These are phyloP conservation scores for Danio tinwini DNA, from an alignment of 2,797 vertebrate genomes.

Conservation along the genomic window DNA sequence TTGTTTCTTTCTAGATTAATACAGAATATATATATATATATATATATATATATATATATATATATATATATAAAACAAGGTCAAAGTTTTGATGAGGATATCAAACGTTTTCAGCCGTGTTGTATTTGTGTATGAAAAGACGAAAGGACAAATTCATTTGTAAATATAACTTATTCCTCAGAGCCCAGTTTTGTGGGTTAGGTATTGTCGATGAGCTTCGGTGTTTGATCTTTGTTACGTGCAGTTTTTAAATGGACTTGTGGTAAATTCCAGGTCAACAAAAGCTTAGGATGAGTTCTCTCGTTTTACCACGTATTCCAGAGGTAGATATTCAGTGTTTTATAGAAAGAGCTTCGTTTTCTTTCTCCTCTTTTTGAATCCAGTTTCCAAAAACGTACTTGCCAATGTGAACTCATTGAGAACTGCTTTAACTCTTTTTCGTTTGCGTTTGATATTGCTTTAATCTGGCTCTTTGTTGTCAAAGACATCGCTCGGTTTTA, in stretches of 20 bases:
- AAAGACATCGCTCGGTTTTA: conserved; percentile 49
- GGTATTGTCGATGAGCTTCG: conserved; percentile 58
- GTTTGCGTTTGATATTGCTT: conserved; percentile 61
- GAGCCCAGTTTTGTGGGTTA: conserved; percentile 71
- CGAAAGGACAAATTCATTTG: conserved; percentile 65
- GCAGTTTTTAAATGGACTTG: conserved; percentile 65
- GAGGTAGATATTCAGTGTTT: conserved; percentile 49
- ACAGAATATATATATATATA: conserved; percentile 62
- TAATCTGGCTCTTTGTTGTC: conserved; percentile 51
- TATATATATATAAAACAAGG: conserved; percentile 54
- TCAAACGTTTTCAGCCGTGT: conserved; percentile 58
- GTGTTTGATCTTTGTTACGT: conserved; percentile 62
- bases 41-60: conserved; percentile 60
- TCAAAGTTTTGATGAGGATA: conserved; percentile 64
- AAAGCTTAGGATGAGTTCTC: conserved; percentile 44
- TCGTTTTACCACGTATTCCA: conserved; percentile 49
- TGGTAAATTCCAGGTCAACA: conserved; percentile 49
- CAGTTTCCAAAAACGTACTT: conserved; percentile 34
- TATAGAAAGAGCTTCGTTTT: conserved; percentile 14
- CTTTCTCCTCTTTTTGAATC: conserved; percentile 28
- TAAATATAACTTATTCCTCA: conserved; percentile 83
- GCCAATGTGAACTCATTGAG: conserved; percentile 36
- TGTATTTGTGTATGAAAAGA: conserved; percentile 64
- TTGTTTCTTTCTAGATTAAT: conserved; percentile 69
- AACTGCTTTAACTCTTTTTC: conserved; percentile 37